Base-by-base conservation (phyloP, 2,797 vertebrate species). In the Ibycter americanus region DNA sequence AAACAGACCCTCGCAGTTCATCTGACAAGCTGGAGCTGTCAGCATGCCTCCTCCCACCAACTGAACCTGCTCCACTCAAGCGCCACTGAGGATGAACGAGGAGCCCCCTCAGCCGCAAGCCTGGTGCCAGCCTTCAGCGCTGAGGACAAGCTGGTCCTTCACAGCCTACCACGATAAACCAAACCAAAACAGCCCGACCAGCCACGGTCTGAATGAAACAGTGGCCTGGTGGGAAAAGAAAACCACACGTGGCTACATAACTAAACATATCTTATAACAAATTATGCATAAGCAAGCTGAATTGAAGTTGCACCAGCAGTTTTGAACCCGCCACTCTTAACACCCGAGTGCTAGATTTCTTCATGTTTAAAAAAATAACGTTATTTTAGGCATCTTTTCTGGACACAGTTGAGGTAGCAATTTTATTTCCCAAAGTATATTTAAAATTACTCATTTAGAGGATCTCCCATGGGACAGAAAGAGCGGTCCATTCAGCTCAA, bases 271-370 rank as follows among this genome's bases (percentile, higher is more conserved):
- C 63, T 52, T 29, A 6, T 20, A 36, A 76, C 4, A 20, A 25
- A 27, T 56, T 46, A 68, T 1, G 1, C 7, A 2, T 19, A 58
- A 88, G 42, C 0, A 0, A 93, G 68, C 7, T 19, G 42, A 66
- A 84, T 2, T 52, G 23, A 65, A 70, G 51, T 19, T 62, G 27
- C 59, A 70, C 19, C 18, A 20, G 61, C 51, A 66, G 29, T 65
- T 83, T 72, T 65, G 59, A 92, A 68, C 22, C 7, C 4, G 42
- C 3, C 11, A n/a, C 32, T 56, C 9, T 52, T 26, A 51, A 84
- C 9, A 56, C 5, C 15, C 0, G 1, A 89, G 16, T 15, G 44
- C 20, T 58, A 34, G 8, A 73, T 26, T n/a, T 54, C 47, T 54
- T 72, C 5, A 32, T 7, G 23, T 12, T 61, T 46, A 63, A 78